Conservation (phyloP, 2,113 vertebrate species). For the Garra rufa region DNA sequence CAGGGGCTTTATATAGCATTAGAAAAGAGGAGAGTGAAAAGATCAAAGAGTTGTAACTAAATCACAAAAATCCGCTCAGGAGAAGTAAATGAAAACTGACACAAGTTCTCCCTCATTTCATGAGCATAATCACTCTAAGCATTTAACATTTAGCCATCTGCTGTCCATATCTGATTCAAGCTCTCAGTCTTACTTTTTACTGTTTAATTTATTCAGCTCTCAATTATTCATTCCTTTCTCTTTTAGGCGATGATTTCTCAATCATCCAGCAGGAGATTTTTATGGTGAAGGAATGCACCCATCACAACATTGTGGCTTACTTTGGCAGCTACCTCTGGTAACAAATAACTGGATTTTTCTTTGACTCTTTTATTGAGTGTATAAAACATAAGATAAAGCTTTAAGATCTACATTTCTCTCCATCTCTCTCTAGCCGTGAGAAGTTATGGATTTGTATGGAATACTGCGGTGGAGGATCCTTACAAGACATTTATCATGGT, state of each 20-base stretch:
- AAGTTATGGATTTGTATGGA: slow-evolving; percentile 63
- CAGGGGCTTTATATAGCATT: not conserved
- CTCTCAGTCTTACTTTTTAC: not conserved
- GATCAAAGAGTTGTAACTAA: not conserved
- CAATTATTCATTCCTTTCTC: slow-evolving; percentile 30
- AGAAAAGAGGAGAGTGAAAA: not conserved
- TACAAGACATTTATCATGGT: slow-evolving; percentile 63
- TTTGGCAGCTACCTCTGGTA: slow-evolving; percentile 99
- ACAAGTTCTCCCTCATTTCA: not conserved
- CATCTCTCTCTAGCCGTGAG: slow-evolving; percentile 51
- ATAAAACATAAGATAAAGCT: not conserved
- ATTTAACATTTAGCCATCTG: not conserved
- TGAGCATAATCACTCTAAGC: not conserved
- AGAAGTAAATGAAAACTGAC: not conserved
- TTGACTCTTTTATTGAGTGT: not conserved
- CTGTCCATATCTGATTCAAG: not conserved
- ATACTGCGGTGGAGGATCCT: slow-evolving; percentile 60
- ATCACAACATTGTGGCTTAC: slow-evolving; percentile 97
- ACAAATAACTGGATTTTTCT: slow-evolving; percentile 46
- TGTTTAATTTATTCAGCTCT: not conserved
- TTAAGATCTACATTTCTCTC: not conserved
- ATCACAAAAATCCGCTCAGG: not conserved
- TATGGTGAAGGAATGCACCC: slow-evolving; percentile 99
- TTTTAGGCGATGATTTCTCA: slow-evolving; percentile 97
- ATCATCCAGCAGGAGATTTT: slow-evolving; percentile 99